phyloP scores from a whole-genome alignment of 2,113 vertebrate genomes.

The Stigmatopora argus region DNA sequence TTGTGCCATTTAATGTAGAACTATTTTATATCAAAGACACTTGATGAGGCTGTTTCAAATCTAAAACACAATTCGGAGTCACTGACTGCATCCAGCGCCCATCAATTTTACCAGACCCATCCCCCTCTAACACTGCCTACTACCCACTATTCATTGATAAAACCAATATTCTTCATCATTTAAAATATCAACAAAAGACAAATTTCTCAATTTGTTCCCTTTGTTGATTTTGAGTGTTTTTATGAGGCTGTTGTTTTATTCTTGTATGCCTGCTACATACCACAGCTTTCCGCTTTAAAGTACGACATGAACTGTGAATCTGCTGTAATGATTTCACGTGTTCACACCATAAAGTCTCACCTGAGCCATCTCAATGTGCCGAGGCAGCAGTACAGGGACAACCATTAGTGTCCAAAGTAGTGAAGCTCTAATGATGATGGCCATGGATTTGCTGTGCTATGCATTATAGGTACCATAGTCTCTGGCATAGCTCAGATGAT shows the following conservation, averaged over 20 bases:
- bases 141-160: constrained; percentile 37
- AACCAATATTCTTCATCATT: constrained; percentile 43
- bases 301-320: constrained; percentile 21
- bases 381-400: constrained; percentile 62
- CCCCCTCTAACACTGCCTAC: constrained; percentile 47
- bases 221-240: constrained; percentile 33
- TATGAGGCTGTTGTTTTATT: constrained; percentile 16
- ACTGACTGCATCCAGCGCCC: constrained; percentile 22
- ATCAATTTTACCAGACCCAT: constrained; percentile 40
- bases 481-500: constrained; percentile 11
- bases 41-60: constrained; percentile 33
- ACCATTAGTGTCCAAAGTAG: constrained; percentile 58
- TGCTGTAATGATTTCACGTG: constrained; percentile 49
- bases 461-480: constrained; percentile 45
- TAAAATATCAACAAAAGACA: constrained; percentile 60
- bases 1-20: background rate
- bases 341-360: constrained; percentile 48
- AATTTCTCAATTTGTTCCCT: constrained; percentile 46
- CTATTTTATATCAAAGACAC: constrained; percentile 15
- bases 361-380: constrained; percentile 59
- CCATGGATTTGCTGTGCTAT: constrained; percentile 59
- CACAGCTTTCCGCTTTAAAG: constrained; percentile 9
- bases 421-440: constrained; percentile 66
- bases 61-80: constrained; percentile 48
- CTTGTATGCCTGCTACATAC: background rate